Evolutionary conservation across 2,113 vertebrate species (phyloP), one percentile per base, ranked within the genome.

Genomic region (Oryzias curvinotus): DNA sequence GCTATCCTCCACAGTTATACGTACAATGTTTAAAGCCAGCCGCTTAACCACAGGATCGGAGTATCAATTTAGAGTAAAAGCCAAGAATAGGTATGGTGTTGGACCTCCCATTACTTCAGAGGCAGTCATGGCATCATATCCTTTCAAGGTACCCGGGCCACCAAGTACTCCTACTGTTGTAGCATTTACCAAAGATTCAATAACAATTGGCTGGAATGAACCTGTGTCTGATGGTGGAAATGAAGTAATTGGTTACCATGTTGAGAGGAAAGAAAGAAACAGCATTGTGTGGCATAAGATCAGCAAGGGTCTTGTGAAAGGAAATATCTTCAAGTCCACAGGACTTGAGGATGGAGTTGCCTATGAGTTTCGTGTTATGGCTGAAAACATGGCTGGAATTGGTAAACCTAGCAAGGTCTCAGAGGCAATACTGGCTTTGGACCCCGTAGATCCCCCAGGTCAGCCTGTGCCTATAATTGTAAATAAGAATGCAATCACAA

Each of bases 191-290:
- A 99, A 98, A 80, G 95, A 98, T 75, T 92, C 92, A 47, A 98
- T 99, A 86, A 98, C 95, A 61, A 90, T 99, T 88, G 95, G 94
- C 78, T 99, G 97, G 97, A 89, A 99, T 78, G 97, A 99, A 63
- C 97, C 97, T 62, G 91, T 99, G 82, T 85, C 82, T 81, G 97
- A 99, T 82, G 97, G 97, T 71, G 97, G 97, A 92, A 98, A 94
- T 72, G 94, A 95, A 71, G 93, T 99, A 62, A 91, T 98, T 69
- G 97, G 97, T 48, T 99, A 99, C 78, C 95, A 98, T 26, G 15
- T 99, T 85, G 97, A 99, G 92, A 95, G 96, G 81, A 99, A 99
- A 90, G 97, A 98, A 80, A 89, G 96, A 78, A 98, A 92, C 55
- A 93, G 95, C 77, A 98, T 99, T 70, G 77, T 97, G 66, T 99